A percentile compares a stretch with the other conserved stretches of the same genome.
Conservation (phyloP, 2,797 vertebrate genomes). For the Spizella passerina region DNA sequence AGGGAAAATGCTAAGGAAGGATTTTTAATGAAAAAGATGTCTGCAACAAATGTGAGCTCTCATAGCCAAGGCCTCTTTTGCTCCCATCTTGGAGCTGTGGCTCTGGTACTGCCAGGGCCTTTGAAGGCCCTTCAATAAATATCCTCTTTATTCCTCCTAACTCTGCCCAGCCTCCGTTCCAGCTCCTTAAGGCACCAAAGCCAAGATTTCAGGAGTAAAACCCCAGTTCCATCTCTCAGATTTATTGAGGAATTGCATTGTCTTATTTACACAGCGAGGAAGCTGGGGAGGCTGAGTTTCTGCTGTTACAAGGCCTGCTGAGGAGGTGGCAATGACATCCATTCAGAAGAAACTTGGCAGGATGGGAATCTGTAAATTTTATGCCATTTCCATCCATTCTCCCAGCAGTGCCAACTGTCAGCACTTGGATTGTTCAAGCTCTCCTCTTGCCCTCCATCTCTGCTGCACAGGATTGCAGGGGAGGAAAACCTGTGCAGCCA, state of each 20-base stretch:
- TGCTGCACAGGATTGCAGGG: neutral
- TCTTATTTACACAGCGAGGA: neutral
- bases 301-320: constrained; percentile 20
- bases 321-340: constrained; percentile 30
- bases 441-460: constrained; percentile 25
- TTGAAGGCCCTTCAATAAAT: neutral
- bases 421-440: constrained; percentile 18
- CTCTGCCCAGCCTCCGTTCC: neutral
- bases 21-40: too few relatives aligned
- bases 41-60: neutral
- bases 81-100: neutral
- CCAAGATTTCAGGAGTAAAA: neutral
- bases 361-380: constrained; percentile 29
- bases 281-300: neutral
- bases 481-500: neutral
- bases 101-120: neutral
- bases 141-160: neutral
- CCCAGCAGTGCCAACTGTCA: constrained; percentile 51
- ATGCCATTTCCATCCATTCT: constrained; percentile 43
- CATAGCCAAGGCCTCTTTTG: neutral
- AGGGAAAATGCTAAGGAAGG: too few relatives aligned
- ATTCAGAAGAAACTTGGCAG: constrained; percentile 54
- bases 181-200: neutral
- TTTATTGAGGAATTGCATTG: neutral
- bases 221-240: neutral